Evolutionary conservation across 2,888 invertebrate genomes (phyloP).

Genomic region (Cataglyphis rosenhaueri): DNA sequence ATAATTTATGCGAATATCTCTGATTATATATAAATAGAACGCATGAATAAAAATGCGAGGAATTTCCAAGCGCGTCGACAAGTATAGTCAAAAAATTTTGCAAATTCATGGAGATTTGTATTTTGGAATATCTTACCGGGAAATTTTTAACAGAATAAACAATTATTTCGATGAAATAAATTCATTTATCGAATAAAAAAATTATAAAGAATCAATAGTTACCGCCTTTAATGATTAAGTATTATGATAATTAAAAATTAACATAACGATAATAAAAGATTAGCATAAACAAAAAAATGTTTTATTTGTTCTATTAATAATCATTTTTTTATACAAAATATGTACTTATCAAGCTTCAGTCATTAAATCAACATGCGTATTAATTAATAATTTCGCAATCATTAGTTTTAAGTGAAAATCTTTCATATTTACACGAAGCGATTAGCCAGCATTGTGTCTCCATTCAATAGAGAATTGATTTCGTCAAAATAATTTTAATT

Average conservation of each 20-base stretch:
- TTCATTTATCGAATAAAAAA: background rate
- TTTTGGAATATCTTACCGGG: background rate
- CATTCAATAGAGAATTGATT: background rate
- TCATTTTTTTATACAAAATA: background rate
- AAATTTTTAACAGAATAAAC: background rate
- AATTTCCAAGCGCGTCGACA: background rate
- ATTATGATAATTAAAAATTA: constrained; percentile 27
- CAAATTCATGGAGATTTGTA: background rate
- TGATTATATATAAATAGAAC: background rate
- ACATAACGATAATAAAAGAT: background rate
- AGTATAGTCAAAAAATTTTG: background rate
- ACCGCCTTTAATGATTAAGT: background rate
- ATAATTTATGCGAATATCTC: background rate
- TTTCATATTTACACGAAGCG: background rate
- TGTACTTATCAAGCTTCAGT: background rate
- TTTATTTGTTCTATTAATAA: constrained; percentile 19
- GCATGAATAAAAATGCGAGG: background rate
- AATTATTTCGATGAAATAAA: background rate
- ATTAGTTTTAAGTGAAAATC: background rate
- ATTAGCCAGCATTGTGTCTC: background rate
- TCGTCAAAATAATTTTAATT: background rate
- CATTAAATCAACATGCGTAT: background rate
- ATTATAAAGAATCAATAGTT: background rate
- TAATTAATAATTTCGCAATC: constrained; percentile 6
- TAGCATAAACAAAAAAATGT: constrained; percentile 13